Conservation (phyloP, 2,113 vertebrate species). For the Australoheros scitulus region DNA sequence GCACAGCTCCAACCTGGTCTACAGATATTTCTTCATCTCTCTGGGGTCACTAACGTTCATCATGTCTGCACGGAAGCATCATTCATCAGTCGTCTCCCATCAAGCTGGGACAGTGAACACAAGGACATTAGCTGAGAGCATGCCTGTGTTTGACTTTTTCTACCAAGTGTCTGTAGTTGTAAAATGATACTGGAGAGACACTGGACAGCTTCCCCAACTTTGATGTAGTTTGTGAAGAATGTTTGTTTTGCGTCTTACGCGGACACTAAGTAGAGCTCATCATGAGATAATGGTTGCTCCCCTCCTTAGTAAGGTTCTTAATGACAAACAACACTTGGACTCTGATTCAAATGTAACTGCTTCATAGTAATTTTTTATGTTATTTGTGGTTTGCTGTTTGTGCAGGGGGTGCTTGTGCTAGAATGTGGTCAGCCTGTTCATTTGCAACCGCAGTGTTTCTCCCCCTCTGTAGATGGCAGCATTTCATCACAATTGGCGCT, state of each 20-base stretch:
- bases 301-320: constrained; percentile 63
- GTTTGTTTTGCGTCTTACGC: constrained; percentile 39
- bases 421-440: background rate
- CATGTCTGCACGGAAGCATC: constrained; percentile 18
- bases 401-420: background rate
- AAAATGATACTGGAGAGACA: constrained; percentile 47
- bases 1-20: constrained; percentile 22
- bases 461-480: constrained; percentile 75
- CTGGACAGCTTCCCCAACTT: constrained; percentile 34
- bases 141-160: constrained; percentile 33
- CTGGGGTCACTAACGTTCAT: constrained; percentile 24
- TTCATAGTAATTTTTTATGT: background rate
- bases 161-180: constrained; percentile 27
- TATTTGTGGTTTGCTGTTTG: background rate
- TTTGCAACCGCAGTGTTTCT: constrained; percentile 11
- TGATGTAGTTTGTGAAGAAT: constrained; percentile 41
- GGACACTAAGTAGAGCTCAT: constrained; percentile 79
- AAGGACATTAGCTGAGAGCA: constrained; percentile 16
- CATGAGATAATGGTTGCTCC: constrained; percentile 95
- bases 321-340: background rate
- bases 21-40: constrained; percentile 41
- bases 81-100: constrained; percentile 9
- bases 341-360: background rate
- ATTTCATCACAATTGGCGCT: constrained; percentile 39
- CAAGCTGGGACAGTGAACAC: constrained; percentile 29